Evolutionary conservation across 2,113 vertebrate genomes (phyloP).

Genomic region (Marcusenius ussheri): DNA sequence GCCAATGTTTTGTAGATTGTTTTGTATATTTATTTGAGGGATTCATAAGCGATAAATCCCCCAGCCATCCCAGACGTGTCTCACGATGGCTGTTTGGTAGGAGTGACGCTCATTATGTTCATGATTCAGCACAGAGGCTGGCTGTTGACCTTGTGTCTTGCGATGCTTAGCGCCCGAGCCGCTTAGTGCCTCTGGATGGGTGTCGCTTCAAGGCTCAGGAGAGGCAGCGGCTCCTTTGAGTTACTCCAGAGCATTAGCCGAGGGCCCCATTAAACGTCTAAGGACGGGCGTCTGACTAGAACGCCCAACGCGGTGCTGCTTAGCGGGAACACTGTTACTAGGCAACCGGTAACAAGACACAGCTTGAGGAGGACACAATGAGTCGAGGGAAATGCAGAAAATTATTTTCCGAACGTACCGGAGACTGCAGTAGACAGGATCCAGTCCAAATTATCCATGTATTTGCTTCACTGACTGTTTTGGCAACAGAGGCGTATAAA

Average conservation of each 20-base stretch:
- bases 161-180: neutral
- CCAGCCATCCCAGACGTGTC: neutral
- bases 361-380: neutral
- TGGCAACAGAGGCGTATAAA: neutral
- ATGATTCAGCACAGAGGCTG: neutral
- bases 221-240: neutral
- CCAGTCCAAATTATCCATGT: neutral
- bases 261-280: neutral
- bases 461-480: neutral
- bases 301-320: neutral
- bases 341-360: conserved; percentile 15
- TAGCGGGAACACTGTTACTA: conserved; percentile 9
- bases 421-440: neutral
- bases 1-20: neutral
- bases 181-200: neutral
- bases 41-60: neutral
- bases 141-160: neutral
- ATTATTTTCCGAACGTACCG: neutral
- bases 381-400: neutral
- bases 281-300: neutral
- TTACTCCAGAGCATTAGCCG: neutral
- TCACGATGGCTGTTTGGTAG: neutral
- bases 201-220: neutral
- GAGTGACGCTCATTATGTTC: neutral
- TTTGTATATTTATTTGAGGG: neutral